These are phyloP conservation scores for Eristalis arbustorum DNA, from an alignment of 2,888 invertebrate genomes.

Conservation along the genomic window DNA sequence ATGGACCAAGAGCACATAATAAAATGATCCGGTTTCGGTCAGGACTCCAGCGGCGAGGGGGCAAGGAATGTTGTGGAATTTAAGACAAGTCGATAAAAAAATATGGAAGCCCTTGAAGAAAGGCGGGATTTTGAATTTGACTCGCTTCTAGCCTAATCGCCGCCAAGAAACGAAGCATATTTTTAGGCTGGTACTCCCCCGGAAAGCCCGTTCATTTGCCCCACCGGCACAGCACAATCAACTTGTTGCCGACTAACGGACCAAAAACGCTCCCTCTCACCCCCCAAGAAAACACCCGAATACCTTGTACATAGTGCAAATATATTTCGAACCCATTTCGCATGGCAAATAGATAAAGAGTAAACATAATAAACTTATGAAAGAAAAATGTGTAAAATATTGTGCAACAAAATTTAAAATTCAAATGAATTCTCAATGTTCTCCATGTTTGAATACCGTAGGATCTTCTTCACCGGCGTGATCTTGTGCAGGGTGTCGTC, in stretches of 20 bases:
- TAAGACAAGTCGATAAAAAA: background rate
- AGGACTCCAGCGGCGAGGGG: background rate
- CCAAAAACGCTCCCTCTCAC: background rate
- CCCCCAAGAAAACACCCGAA: background rate
- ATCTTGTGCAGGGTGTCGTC: conserved; percentile 74
- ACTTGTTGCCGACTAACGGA: background rate
- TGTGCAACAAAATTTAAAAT: conserved; percentile 17
- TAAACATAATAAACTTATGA: conserved; percentile 25
- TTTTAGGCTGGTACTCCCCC: background rate
- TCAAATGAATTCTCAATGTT: conserved; percentile 65
- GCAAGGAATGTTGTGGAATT: background rate
- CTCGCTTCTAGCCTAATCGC: no score
- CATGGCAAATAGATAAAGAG: background rate
- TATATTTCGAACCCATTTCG: conserved; percentile 22
- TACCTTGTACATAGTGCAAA: conserved; percentile 40
- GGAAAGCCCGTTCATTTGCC: background rate
- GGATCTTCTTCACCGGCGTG: conserved; percentile 58
- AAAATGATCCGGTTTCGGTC: conserved; percentile 28
- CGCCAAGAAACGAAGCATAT: background rate
- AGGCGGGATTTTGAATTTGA: conserved; percentile 33
- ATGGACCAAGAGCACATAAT: conserved; percentile 53
- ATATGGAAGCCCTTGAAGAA: conserved; percentile 38
- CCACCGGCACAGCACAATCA: background rate
- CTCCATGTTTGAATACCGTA: conserved; percentile 66
- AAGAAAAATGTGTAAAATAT: conserved; percentile 30